Conservation (phyloP, 2,888 invertebrate genomes). For the Arrhopalites spinosus region DNA sequence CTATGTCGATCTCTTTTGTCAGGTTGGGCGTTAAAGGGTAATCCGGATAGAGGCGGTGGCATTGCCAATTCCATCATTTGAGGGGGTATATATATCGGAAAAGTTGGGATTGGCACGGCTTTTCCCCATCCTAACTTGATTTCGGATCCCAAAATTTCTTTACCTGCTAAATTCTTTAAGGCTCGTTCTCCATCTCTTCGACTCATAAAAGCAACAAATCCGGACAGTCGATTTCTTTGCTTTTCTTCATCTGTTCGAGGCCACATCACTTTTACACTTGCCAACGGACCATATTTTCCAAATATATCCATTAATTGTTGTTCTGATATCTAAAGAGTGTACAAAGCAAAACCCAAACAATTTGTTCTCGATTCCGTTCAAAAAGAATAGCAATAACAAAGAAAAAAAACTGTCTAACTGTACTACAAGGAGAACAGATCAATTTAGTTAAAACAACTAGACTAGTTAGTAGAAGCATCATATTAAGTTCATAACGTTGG, state of each 20-base stretch:
- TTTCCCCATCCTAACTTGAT: constrained; percentile 99
- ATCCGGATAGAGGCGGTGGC: constrained; percentile 88
- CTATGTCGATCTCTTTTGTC: constrained; percentile 65
- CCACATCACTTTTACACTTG: constrained; percentile 99
- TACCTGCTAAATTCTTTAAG: constrained; percentile 64
- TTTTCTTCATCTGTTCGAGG: constrained; percentile 98
- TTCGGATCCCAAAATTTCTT: constrained; percentile 88
- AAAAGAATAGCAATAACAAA: constrained; percentile 3
- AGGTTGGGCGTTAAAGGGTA: constrained; percentile 98
- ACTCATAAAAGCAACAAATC: constrained; percentile 99
- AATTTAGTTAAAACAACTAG: too few species aligned
- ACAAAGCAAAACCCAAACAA: constrained; percentile 8
- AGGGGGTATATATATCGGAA: constrained; percentile 91
- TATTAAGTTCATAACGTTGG: too few species aligned
- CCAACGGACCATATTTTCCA: constrained; percentile 92
- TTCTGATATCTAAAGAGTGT: constrained; percentile 82
- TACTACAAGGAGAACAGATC: too few species aligned
- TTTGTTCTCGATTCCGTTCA: constrained; percentile 12
- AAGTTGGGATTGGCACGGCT: constrained; percentile 80
- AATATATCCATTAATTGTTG: constrained; percentile 97
- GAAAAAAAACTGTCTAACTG: too few species aligned
- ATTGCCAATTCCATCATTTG: constrained; percentile 78
- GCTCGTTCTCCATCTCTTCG: constrained; percentile 85
- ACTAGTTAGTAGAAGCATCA: too few species aligned
- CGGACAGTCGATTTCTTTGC: constrained; percentile 92